phyloP scores from a whole-genome alignment of 2,888 invertebrate species.

The Nasonia oneida region DNA sequence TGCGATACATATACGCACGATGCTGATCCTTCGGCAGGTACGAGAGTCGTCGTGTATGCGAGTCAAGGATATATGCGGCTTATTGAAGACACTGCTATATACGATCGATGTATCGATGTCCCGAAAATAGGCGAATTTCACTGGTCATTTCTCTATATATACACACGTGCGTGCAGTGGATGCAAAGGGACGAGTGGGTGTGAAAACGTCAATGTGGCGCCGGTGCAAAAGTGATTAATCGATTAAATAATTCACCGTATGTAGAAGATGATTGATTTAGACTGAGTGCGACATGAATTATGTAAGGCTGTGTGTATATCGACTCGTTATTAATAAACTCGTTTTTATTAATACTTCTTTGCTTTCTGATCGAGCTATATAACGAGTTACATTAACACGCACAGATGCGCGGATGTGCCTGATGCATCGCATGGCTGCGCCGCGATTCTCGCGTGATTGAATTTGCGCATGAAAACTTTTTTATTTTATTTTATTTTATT shows the following conservation, averaged over 20 bases:
- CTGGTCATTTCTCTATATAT: too few species aligned
- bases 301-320: background rate
- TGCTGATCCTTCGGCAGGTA: too few species aligned
- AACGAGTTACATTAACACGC: background rate
- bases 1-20: background rate
- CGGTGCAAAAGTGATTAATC: background rate
- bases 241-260: slow-evolving; percentile 17
- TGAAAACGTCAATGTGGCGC: too few species aligned
- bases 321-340: slow-evolving; percentile 11
- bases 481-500: too few species aligned
- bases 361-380: background rate
- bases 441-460: too few species aligned
- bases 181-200: background rate
- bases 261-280: background rate
- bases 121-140: too few species aligned
- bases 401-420: background rate
- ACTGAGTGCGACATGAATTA: background rate
- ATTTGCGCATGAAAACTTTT: too few species aligned
- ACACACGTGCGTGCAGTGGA: too few species aligned
- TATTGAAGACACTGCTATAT: too few species aligned
- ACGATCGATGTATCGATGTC: too few species aligned
- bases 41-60: too few species aligned
- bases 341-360: background rate
- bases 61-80: too few species aligned
- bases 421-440: background rate